Evolutionary conservation across 2,888 invertebrate species (phyloP).

Genomic region (Nephrotoma appendiculata): DNA sequence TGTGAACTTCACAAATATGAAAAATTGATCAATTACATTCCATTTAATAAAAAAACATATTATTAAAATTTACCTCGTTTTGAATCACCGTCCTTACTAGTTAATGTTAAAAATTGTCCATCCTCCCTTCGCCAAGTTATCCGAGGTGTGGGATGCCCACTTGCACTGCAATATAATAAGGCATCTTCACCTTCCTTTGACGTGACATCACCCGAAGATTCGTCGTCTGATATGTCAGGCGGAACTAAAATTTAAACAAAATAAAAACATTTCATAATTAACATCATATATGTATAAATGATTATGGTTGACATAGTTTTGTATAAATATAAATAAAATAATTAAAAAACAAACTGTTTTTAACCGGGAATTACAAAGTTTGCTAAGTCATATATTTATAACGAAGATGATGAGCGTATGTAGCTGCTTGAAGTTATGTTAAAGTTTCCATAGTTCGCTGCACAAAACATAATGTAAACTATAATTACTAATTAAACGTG

Average conservation of each 20-base stretch:
- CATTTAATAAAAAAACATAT: not conserved
- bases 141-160: conserved; percentile 54
- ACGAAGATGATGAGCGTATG: no score
- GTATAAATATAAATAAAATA: no score
- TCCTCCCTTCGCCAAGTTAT: conserved; percentile 49
- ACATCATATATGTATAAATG: not conserved
- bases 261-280: not conserved
- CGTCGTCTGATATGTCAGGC: conserved; percentile 62
- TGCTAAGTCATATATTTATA: no score
- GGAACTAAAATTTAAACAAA: conserved; percentile 41
- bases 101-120: conserved; percentile 38
- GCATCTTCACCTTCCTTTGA: conserved; percentile 61
- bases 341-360: no score
- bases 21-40: not conserved
- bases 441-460: not conserved
- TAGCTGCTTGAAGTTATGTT: no score
- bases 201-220: conserved; percentile 60
- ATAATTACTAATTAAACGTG: no score
- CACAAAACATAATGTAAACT: not conserved
- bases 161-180: conserved; percentile 55
- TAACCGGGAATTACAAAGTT: no score
- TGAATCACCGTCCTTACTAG: not conserved
- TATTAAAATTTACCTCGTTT: not conserved
- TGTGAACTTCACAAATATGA: no score
- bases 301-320: no score